Conservation (phyloP, 2,113 vertebrate species). For the Zosterops japonicus region DNA sequence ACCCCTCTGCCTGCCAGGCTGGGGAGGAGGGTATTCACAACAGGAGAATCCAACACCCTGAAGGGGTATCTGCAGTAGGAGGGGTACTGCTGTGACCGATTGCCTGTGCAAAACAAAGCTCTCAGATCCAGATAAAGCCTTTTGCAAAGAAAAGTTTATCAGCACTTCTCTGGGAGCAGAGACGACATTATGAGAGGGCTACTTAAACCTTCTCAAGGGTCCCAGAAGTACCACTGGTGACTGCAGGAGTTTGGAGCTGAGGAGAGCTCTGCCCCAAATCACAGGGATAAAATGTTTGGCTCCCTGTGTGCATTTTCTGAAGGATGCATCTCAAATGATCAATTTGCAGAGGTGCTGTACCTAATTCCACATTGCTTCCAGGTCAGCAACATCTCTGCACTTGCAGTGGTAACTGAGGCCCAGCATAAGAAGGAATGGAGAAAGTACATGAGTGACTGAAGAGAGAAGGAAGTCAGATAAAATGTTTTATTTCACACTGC, state of each 20-base stretch:
- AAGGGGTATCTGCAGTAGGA: not conserved
- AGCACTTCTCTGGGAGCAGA: not conserved
- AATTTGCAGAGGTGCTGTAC: not conserved
- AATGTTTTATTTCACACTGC: not conserved
- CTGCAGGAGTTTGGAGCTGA: not conserved
- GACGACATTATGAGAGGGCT: rapidly evolving
- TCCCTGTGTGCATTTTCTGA: not conserved
- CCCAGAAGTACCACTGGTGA: not conserved
- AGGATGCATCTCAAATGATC: not conserved
- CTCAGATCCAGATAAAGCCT: not conserved
- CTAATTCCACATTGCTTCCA: constrained; percentile 14
- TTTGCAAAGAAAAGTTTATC: not conserved
- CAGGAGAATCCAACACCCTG: rapidly evolving
- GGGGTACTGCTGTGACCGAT: not conserved
- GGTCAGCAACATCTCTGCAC: not conserved
- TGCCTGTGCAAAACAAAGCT: not conserved
- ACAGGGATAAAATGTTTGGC: not conserved
- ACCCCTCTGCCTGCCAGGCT: not conserved
- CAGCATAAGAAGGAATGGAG: not conserved
- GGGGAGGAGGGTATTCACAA: not conserved
- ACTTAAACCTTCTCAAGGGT: not conserved
- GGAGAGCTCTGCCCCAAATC: not conserved
- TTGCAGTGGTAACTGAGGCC: not conserved
- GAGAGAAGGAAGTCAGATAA: not conserved
- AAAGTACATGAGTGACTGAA: not conserved